phyloP scores from a whole-genome alignment of 2,888 invertebrate species.

The Andrena fulva region DNA sequence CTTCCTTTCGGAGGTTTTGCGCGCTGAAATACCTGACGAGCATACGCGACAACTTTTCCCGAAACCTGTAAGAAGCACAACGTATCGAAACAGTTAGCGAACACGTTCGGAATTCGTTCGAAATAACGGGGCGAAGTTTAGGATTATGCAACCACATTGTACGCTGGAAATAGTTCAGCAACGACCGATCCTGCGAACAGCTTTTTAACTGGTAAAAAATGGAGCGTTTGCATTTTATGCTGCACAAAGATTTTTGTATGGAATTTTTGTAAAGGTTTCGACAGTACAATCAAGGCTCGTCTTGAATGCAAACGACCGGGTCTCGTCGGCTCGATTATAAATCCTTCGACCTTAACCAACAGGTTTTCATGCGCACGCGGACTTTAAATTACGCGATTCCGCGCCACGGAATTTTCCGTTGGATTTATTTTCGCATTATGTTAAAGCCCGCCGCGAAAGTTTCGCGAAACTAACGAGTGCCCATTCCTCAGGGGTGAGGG shows the following conservation, averaged over 20 bases:
- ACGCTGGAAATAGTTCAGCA: too few relatives aligned
- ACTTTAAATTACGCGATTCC: constrained; percentile 53
- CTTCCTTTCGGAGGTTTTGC: constrained; percentile 47
- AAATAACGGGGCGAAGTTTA: constrained; percentile 12
- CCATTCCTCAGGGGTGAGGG: constrained; percentile 46
- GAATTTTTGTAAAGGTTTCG: too few relatives aligned
- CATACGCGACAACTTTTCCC: constrained; percentile 8
- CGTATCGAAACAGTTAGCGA: constrained; percentile 27
- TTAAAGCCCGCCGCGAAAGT: constrained; percentile 41
- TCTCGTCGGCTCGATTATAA: constrained; percentile 52
- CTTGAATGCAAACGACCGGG: constrained; percentile 49
- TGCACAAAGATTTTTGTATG: neutral
- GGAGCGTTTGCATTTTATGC: constrained; percentile 6
- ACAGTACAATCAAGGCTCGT: constrained; percentile 2
- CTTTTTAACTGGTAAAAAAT: constrained; percentile 3
- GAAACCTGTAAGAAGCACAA: constrained; percentile 30
- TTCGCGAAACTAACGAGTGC: constrained; percentile 55
- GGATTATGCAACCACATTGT: neutral
- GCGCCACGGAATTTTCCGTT: constrained; percentile 41
- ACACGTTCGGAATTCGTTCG: neutral
- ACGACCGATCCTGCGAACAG: neutral
- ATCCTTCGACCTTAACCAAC: constrained; percentile 51
- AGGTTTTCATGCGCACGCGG: constrained; percentile 43
- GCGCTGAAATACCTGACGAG: constrained; percentile 30
- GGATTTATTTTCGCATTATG: constrained; percentile 57